Evolutionary conservation across 2,113 vertebrate genomes (phyloP).

Genomic region (Nerophis lumbriciformis): DNA sequence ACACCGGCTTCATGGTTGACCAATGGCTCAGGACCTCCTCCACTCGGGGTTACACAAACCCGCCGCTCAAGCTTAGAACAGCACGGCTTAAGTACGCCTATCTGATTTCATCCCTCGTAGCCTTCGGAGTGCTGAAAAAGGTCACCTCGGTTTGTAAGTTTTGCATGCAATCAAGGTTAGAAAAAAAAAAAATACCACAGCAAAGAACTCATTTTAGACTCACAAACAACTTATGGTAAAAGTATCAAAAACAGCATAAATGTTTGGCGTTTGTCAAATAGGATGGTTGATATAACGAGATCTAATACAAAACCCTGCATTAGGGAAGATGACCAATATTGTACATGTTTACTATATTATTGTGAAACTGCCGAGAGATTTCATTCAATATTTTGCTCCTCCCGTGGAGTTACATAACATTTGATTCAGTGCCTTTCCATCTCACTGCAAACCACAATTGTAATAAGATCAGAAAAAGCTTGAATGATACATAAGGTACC

Average conservation of each 20-base stretch:
- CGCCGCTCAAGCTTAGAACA: slow-evolving; percentile 28
- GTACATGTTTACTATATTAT: too few species aligned
- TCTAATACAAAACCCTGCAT: too few species aligned
- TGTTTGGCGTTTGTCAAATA: too few species aligned
- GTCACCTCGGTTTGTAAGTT: slow-evolving; percentile 20
- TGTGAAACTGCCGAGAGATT: too few species aligned
- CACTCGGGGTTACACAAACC: slow-evolving; percentile 49
- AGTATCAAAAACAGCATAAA: background rate
- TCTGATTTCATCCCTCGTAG: slow-evolving; percentile 52
- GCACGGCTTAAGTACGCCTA: slow-evolving; percentile 57
- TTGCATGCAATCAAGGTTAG: background rate
- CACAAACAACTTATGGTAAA: background rate
- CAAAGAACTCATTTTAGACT: background rate
- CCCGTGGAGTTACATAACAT: too few species aligned
- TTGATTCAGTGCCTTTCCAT: too few species aligned
- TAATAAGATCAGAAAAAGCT: too few species aligned
- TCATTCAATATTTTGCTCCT: too few species aligned
- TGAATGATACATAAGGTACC: too few species aligned
- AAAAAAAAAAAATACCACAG: slow-evolving; percentile 20
- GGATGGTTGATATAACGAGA: too few species aligned
- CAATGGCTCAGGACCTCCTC: slow-evolving; percentile 8
- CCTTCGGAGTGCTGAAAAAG: slow-evolving; percentile 38
- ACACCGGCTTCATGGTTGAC: slow-evolving; percentile 47
- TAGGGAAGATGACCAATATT: too few species aligned
- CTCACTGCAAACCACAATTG: too few species aligned